phyloP scores from a whole-genome alignment of 2,888 invertebrate genomes.

The Silvanus unidentatus region DNA sequence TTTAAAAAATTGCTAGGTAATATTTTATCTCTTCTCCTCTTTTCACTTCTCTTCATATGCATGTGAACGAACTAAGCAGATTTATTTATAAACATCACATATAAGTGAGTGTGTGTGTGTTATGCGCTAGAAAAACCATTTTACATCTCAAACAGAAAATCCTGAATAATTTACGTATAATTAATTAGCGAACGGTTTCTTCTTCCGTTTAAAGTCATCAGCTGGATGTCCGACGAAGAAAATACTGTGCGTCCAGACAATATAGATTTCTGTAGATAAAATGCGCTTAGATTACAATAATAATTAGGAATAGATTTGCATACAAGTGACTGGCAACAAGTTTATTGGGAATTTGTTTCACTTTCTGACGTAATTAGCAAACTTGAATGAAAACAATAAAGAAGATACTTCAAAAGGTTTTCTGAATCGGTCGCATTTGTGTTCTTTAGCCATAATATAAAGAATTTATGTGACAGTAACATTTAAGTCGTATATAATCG shows the following conservation, averaged over 20 bases:
- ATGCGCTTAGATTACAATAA: constrained; percentile 10
- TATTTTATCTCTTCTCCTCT: not conserved
- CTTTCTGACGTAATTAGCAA: no score
- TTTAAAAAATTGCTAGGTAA: no score
- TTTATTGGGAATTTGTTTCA: no score
- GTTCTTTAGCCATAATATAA: no score
- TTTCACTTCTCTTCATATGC: not conserved
- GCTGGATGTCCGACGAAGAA: constrained; percentile 1
- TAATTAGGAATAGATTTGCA: constrained; percentile 10
- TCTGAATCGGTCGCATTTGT: no score
- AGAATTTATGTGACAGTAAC: constrained; percentile 5
- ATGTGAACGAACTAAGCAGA: constrained; percentile 1
- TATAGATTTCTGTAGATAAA: constrained; percentile 10
- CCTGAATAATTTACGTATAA: not conserved
- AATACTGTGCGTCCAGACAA: constrained; percentile 9
- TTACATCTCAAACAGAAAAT: not conserved
- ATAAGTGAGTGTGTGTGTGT: not conserved
- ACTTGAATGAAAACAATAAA: no score
- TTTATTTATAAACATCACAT: no score
- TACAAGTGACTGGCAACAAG: not conserved
- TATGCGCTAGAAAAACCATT: not conserved
- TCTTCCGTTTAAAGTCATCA: constrained; percentile 1
- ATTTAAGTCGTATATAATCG: constrained; percentile 3
- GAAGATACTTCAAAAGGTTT: no score
- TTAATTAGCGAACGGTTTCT: constrained; percentile 1